Evolutionary conservation across 2,113 vertebrate species (phyloP).

Genomic region (Tenebrosternarchus preto): DNA sequence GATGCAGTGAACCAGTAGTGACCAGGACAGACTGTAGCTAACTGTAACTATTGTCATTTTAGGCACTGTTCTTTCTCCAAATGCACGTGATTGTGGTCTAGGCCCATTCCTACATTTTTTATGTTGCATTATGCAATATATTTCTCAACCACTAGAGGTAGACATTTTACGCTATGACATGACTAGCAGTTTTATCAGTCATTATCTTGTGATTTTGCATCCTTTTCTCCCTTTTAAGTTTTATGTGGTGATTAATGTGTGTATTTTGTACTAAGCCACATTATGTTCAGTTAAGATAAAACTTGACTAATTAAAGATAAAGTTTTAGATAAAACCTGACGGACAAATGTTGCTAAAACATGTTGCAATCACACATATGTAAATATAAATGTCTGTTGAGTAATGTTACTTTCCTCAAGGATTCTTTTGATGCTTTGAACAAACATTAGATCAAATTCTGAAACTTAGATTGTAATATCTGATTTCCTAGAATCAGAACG

Average conservation of each 20-base stretch:
- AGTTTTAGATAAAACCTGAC: background rate
- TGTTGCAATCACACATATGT: no score
- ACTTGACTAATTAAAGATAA: background rate
- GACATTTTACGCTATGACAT: background rate
- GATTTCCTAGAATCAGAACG: background rate
- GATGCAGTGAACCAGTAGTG: slow-evolving; percentile 40
- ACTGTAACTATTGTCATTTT: slow-evolving; percentile 20
- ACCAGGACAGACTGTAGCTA: background rate
- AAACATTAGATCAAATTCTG: slow-evolving; percentile 60
- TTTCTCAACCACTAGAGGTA: slow-evolving; percentile 12
- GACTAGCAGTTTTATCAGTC: background rate
- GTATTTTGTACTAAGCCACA: no score
- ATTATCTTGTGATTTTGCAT: background rate
- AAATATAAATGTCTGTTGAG: no score
- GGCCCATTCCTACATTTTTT: background rate
- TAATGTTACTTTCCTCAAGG: no score
- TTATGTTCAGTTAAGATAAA: no score
- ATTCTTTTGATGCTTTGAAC: no score
- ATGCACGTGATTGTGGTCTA: background rate
- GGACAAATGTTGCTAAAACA: no score
- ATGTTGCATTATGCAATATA: background rate
- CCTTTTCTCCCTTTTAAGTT: background rate
- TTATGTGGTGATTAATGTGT: no score
- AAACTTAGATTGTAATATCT: background rate
- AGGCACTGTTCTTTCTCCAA: background rate